Evolutionary conservation across 2,888 invertebrate genomes (phyloP), one percentile per base, ranked within the genome.

Genomic region (Drosophila setosimentum): DNA sequence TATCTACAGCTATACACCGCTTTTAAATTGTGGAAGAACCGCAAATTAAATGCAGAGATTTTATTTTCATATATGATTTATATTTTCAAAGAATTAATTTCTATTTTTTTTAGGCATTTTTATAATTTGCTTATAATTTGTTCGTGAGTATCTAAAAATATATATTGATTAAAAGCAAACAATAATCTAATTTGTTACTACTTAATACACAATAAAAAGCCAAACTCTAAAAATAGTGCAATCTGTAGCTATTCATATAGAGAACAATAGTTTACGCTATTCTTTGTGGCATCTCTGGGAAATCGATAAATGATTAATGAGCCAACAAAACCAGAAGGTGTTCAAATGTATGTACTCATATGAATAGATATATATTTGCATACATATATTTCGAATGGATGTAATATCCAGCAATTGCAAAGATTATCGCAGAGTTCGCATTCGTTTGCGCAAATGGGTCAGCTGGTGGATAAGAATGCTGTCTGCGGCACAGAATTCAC

Each of bases 41-140:
- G 24, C 32, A 24, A 11, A 54, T 18, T n/a, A 54, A n/a, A 37
- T 61, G 18, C 21, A 21, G 13, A 37, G 53, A 54, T 16, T 29
- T 10, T 0, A 55, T n/a, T 37, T 55, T 37, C 18, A 68, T 33
- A 49, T 33, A 33, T 21, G 42, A 69, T 68, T 50, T 68, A 69
- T 49, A 42, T 58, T 68, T 68, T 35, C 21, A 37, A 16, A 32
- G 2, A 18, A 8, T 21, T 45, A 13, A 5, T 21, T 3, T 42
- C 6, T 21, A 3, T 2, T 1, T 13, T 6, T 32, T 4, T 8
- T 49, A 18, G 13, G 16, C 10, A 35, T 8, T 29, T 13, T 18
- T 65, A n/a, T 18, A 32, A n/a, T 29, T n/a, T n/a, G 10, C 0
- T n/a, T 2, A 21, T 16, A 33, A 29, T 29, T 29, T 6, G 2